These are phyloP conservation scores for Tetraodon nigroviridis DNA, from an alignment of 2,113 vertebrate genomes.

Conservation along the genomic window DNA sequence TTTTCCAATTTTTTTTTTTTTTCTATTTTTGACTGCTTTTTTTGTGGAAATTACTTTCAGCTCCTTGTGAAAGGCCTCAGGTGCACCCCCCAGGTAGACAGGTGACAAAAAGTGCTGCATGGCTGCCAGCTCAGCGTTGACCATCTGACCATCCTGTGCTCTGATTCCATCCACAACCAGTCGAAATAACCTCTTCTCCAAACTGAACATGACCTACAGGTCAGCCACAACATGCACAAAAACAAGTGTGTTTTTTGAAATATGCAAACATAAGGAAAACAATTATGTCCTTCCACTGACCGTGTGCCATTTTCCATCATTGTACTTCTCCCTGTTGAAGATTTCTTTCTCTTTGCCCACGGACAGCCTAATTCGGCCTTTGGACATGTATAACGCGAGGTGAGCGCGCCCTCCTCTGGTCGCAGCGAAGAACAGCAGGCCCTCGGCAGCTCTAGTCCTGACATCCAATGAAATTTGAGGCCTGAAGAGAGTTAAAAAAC, in stretches of 20 bases:
- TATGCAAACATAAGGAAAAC: neutral
- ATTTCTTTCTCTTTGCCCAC: constrained; percentile 75
- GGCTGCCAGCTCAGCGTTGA: constrained; percentile 55
- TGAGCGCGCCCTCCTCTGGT: constrained; percentile 71
- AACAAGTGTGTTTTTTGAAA: neutral
- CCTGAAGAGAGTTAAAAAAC: constrained; percentile 57
- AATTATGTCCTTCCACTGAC: constrained; percentile 69
- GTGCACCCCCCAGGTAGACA: constrained; percentile 79
- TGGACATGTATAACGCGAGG: constrained; percentile 82
- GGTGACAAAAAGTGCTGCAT: constrained; percentile 66
- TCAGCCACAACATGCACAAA: neutral
- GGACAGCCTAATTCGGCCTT: constrained; percentile 82
- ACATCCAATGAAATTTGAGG: constrained; percentile 84
- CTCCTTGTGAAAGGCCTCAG: constrained; percentile 57
- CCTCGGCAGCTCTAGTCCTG: constrained; percentile 75
- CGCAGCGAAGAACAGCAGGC: constrained; percentile 80
- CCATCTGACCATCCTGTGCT: constrained; percentile 72
- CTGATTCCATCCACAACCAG: constrained; percentile 86
- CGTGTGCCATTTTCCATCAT: constrained; percentile 89
- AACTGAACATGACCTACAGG: constrained; percentile 81
- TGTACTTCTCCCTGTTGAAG: constrained; percentile 82
- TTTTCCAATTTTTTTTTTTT: neutral
- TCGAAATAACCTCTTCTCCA: constrained; percentile 69
- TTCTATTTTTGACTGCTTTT: neutral
- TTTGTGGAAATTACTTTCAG: constrained; percentile 55